Evolutionary conservation across 1,140 invertebrate genomes (phyloP).

Genomic region (Cecropterus lyciades): DNA sequence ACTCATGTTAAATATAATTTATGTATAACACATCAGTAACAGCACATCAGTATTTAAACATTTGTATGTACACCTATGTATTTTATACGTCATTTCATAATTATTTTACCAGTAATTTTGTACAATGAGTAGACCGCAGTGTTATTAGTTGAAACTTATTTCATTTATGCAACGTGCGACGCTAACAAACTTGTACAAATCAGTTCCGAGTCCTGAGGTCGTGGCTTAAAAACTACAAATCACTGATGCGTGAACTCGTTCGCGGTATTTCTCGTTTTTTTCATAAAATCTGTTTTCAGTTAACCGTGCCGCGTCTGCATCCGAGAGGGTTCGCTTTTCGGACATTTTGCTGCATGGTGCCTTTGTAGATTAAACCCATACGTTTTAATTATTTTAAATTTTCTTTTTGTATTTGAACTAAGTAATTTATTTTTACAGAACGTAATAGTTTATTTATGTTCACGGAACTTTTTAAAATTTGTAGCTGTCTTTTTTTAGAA

Average conservation of each 20-base stretch:
- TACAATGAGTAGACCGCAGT: not conserved
- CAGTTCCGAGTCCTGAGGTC: not conserved
- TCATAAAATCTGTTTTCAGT: constrained; percentile 5
- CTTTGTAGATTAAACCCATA: not conserved
- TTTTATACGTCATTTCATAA: not conserved
- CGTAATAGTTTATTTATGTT: no score
- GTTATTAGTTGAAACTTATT: not conserved
- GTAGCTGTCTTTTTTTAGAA: no score
- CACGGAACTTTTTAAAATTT: no score
- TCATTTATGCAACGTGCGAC: not conserved
- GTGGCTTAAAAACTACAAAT: constrained; percentile 1
- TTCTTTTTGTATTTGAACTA: not conserved
- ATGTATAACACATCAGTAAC: no score
- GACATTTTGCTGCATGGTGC: not conserved
- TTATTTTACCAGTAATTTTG: not conserved
- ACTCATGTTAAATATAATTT: no score
- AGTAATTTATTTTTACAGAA: not conserved
- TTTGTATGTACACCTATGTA: not conserved
- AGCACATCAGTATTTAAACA: no score
- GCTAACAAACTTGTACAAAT: not conserved
- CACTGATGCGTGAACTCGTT: constrained; percentile 4
- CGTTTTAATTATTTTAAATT: not conserved
- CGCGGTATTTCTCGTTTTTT: constrained; percentile 5
- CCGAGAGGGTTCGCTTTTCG: constrained; percentile 6
- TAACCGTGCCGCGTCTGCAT: constrained; percentile 4